Conservation (phyloP, 2,113 vertebrate species). For the Dissostichus mawsoni region DNA sequence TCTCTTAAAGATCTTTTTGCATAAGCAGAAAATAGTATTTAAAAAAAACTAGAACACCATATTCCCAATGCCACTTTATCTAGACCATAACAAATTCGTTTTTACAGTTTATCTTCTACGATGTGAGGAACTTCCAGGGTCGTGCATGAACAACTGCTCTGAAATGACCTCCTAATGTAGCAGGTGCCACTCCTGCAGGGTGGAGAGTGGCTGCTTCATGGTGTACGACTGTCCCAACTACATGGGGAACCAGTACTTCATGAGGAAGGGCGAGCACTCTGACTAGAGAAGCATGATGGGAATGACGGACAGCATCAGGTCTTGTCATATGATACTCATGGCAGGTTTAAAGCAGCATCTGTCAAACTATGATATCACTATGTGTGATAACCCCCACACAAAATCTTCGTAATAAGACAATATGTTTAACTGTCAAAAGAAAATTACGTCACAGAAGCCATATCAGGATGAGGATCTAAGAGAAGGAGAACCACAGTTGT, state of each 20-base stretch:
- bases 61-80: no score
- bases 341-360: conserved; percentile 44
- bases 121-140: no score
- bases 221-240: conserved; percentile 80
- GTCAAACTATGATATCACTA: conserved; percentile 1
- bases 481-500: conserved; percentile 69
- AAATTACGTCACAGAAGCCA: conserved; percentile 60
- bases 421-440: not conserved
- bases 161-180: no score
- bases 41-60: no score
- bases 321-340: conserved; percentile 76
- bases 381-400: not conserved
- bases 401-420: not conserved
- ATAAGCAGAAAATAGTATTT: no score
- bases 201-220: conserved; percentile 80
- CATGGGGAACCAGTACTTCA: conserved; percentile 81
- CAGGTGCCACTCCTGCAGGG: conserved; percentile 52
- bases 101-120: no score
- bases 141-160: no score
- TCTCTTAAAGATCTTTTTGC: no score
- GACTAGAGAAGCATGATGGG: conserved; percentile 79
- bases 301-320: conserved; percentile 70
- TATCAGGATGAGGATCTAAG: conserved; percentile 70
- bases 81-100: no score
- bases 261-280: conserved; percentile 51